Conservation (phyloP, 2,113 vertebrate genomes). For the Erythrolamprus reginae region DNA sequence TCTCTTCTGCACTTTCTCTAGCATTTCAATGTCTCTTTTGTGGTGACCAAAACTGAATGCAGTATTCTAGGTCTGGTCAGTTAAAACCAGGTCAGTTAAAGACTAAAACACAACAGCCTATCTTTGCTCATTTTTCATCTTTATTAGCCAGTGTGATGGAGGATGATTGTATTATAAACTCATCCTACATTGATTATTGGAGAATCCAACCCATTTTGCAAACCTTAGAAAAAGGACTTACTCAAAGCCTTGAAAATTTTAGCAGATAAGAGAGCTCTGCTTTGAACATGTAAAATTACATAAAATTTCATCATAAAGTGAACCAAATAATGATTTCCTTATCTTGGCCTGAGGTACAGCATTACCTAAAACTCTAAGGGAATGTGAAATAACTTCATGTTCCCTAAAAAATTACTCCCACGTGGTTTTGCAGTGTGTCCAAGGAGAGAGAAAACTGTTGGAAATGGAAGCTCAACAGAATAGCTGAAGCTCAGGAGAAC, state of each 20-base stretch:
- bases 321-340: not conserved
- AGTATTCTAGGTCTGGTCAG: no score
- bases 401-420: not conserved
- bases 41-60: no score
- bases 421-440: not conserved
- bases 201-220: not conserved
- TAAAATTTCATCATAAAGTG: not conserved
- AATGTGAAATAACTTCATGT: not conserved
- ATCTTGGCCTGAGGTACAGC: not conserved
- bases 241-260: not conserved
- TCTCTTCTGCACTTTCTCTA: no score
- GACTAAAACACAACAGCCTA: not conserved
- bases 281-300: not conserved
- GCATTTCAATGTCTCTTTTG: no score
- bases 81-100: not conserved
- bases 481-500: not conserved
- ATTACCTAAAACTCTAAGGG: not conserved
- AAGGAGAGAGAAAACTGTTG: not conserved
- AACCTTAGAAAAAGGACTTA: not conserved
- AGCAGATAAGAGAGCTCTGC: not conserved
- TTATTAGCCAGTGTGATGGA: not conserved
- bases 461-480: not conserved
- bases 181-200: not conserved
- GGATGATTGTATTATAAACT: no score
- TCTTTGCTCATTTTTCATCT: not conserved